phyloP scores from a whole-genome alignment of 2,113 vertebrate genomes.

The Oenanthe melanoleuca region DNA sequence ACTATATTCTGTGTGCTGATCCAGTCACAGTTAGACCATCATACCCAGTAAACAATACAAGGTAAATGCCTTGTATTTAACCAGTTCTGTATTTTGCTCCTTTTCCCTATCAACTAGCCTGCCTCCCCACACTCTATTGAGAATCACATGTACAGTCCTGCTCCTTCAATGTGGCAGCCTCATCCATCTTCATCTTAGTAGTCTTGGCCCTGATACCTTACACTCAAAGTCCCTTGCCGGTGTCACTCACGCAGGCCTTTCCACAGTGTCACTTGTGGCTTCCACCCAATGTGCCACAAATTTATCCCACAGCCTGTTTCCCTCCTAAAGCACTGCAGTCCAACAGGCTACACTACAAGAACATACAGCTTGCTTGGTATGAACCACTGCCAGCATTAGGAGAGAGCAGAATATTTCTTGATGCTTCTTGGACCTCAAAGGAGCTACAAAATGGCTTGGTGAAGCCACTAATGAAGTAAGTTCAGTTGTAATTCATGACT shows the following conservation, averaged over 20 bases:
- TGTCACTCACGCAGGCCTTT: background rate
- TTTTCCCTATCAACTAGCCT: background rate
- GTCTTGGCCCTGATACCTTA: background rate
- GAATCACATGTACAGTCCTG: background rate
- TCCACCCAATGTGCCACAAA: accelerated
- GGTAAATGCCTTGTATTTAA: background rate
- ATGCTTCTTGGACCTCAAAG: background rate
- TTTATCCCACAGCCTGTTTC: background rate
- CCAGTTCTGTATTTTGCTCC: background rate
- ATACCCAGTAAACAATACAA: background rate
- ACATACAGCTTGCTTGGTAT: background rate
- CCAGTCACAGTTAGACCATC: background rate
- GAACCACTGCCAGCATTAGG: background rate
- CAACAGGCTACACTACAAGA: background rate
- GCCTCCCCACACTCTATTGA: background rate
- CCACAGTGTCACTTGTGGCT: background rate
- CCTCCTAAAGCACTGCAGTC: background rate
- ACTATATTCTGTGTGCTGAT: background rate
- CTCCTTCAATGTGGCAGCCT: background rate
- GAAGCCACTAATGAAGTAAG: background rate
- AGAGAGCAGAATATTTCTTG: background rate
- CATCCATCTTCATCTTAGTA: background rate
- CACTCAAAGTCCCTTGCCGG: background rate
- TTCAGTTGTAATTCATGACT: background rate
- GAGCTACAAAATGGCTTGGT: background rate